These are phyloP conservation scores for Sinelater perroti DNA, from an alignment of 2,888 invertebrate genomes.

Conservation along the genomic window DNA sequence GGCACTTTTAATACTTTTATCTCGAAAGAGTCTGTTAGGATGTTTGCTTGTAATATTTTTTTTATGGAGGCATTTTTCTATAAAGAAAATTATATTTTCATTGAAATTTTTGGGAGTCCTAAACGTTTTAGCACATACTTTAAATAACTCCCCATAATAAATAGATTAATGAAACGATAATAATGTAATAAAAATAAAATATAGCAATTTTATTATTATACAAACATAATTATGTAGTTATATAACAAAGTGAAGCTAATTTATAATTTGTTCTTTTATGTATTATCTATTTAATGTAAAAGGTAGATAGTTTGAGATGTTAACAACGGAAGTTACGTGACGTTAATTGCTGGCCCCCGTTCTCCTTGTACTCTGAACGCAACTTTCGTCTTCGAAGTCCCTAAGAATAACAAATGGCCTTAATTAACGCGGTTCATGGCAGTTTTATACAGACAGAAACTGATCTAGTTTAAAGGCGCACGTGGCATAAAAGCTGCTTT, in stretches of 20 bases:
- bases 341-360: constrained; percentile 20
- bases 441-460: constrained; percentile 19
- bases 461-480: constrained; percentile 6
- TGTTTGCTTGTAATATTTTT: no score
- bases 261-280: constrained; percentile 34
- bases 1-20: no score
- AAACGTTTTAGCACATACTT: constrained; percentile 3
- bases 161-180: constrained; percentile 3
- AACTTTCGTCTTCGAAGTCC: constrained; percentile 19
- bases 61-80: no score
- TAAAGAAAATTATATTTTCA: no score
- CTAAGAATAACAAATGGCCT: constrained; percentile 31
- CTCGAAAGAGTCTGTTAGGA: no score
- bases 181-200: constrained; percentile 18
- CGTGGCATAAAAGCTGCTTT: constrained; percentile 38
- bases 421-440: constrained; percentile 25
- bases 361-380: constrained; percentile 21
- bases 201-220: constrained; percentile 30
- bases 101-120: background rate
- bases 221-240: constrained; percentile 24
- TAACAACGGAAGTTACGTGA: constrained; percentile 28
- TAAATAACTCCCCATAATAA: constrained; percentile 12
- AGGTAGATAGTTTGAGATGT: constrained; percentile 31
- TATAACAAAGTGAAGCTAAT: constrained; percentile 24
- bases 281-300: constrained; percentile 33